Base-by-base conservation (phyloP, 1,140 invertebrate genomes). In the Melanaphis sacchari region DNA sequence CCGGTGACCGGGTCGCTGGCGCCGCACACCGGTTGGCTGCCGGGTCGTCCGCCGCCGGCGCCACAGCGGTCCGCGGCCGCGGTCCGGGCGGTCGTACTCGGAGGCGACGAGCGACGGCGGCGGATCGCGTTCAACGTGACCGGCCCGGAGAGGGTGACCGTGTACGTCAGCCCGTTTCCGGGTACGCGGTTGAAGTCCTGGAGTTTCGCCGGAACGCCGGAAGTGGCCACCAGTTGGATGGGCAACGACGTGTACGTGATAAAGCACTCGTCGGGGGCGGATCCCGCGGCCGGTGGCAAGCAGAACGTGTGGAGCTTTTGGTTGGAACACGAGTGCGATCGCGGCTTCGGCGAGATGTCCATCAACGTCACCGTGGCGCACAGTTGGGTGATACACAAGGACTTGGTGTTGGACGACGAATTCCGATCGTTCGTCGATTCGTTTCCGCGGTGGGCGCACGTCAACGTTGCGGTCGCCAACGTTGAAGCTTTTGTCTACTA, bases 231-330 rank as follows among this genome's bases (percentile, higher is more conserved):
- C 11, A 82, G 18, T 15, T 93, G 91, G 91, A 22, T 54, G 11
- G 76, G 76, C 2, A 40, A 93, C 46, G 91, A 93, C 36, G 91
- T 93, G 26, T 93, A 84, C 91, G 76, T 93, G 24, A 84, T 93
- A 15, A 84, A 41, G 38, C 91, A 93, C n/a, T 46, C 76, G 11
- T 66, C 24, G 38, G 46, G 4, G 26, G 81, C 15, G 40, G 46
- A 31, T n/a, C 31, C 31, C 3, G 31, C 59, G 11, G 59, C 46
- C 11, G 22, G 52, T 0, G 88, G 36, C 52, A 2, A 24, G 15
- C 22, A 66, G 31, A 38, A 9, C 9, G 43, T 31, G 6, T 93
- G 46, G 76, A 38, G 15, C 24, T 93, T 93, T 93, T 93, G 91
- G 91, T 40, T 93, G 76, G 91, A 93, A 85, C 66, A 82, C 18